Evolutionary conservation across 2,113 vertebrate species (phyloP), one percentile per base, ranked within the genome.

Genomic region (Casuarius casuarius): DNA sequence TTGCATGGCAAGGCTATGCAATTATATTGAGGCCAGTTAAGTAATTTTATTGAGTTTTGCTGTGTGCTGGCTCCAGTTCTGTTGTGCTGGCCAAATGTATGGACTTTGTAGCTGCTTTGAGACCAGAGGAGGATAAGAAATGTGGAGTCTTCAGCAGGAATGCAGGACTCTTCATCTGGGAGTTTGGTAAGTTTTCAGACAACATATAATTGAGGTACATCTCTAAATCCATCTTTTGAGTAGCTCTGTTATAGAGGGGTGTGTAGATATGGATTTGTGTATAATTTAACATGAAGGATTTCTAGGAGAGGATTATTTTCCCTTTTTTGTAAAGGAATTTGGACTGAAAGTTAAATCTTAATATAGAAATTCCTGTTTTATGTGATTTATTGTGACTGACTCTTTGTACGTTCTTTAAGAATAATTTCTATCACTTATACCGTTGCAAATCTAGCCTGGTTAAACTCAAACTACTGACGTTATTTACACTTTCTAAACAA

Each of bases 71-170:
- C 67, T 83, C 49, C 31, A 29, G 72, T 52, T 78, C 46, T 61
- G 59, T 17, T 61, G 46, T 44, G 40, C 67, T 68, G 79, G 13
- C 38, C 62, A 58, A 29, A 25, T 7, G n/a, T 20, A 28, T 48
- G 62, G 74, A 29, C 54, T 48, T 33, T 21, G 48, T 49, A n/a
- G 68, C 54, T 70, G 49, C n/a, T 68, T 63, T 29, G 62, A 80
- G 54, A 49, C 25, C 48, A 62, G 61, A 48, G 52, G 46, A 93
- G 54, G 31, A 38, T 38, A 20, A 89, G 29, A 56, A 70, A 33
- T 12, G 5, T 0, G 1, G 68, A 81, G 35, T 5, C 58, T 26
- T 23, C 1, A 0, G 42, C 35, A 59, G 75, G 42, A 71, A 29
- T 65, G 31, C 2, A 21, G 29, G 54, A 46, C 35, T 14, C 22